Evolutionary conservation across 2,797 vertebrate species (phyloP).

Genomic region (Adrianichthys oophorus): DNA sequence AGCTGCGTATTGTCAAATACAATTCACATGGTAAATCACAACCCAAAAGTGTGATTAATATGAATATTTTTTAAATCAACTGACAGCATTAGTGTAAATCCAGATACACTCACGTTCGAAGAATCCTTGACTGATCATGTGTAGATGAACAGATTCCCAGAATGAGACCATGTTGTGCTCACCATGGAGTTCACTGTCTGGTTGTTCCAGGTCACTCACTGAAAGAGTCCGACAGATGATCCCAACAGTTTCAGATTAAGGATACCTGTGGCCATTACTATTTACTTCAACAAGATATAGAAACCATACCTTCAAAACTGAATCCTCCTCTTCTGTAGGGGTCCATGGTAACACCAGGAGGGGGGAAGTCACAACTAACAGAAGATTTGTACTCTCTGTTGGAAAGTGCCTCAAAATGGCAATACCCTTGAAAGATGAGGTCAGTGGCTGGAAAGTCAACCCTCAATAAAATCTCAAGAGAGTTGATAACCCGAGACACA

Average conservation of each 20-base stretch:
- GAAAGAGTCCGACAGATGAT: not conserved
- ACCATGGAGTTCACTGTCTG: slow-evolving; percentile 14
- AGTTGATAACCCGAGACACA: slow-evolving; percentile 14
- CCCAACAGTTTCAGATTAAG: not conserved
- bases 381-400: slow-evolving; percentile 19
- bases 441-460: slow-evolving; percentile 4
- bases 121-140: slow-evolving; percentile 24
- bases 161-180: slow-evolving; percentile 17
- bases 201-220: slow-evolving; percentile 23
- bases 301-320: slow-evolving; percentile 20
- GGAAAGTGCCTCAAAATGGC: slow-evolving; percentile 36
- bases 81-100: not conserved
- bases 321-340: slow-evolving; percentile 28
- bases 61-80: too few species aligned
- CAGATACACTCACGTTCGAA: not conserved
- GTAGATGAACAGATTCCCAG: slow-evolving; percentile 28
- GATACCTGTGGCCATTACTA: too few species aligned
- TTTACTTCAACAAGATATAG: too few species aligned
- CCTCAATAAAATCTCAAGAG: slow-evolving; percentile 9
- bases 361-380: slow-evolving; percentile 6
- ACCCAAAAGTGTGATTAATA: too few species aligned
- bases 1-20: too few species aligned
- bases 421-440: slow-evolving; percentile 29
- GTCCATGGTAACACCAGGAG: slow-evolving; percentile 14
- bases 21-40: too few species aligned